phyloP scores from a whole-genome alignment of 2,113 vertebrate genomes.

The Sceloporus tristichus region DNA sequence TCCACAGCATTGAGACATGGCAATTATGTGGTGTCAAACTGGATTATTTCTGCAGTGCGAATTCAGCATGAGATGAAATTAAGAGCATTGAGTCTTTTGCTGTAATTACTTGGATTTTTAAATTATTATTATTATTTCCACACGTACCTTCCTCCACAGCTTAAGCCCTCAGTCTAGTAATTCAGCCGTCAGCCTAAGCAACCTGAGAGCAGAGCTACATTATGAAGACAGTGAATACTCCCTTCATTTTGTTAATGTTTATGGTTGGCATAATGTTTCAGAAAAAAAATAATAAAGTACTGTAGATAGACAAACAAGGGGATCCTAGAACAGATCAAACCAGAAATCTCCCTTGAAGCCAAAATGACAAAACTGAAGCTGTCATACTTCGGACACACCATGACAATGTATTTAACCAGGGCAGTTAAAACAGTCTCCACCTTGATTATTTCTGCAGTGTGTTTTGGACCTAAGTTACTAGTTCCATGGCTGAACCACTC shows the following conservation, averaged over 20 bases:
- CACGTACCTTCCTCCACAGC: constrained; percentile 22
- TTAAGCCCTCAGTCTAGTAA: constrained; percentile 22
- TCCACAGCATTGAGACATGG: too few species aligned
- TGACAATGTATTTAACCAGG: too few species aligned
- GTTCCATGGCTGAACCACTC: too few species aligned
- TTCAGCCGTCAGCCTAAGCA: constrained; percentile 11
- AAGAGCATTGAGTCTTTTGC: constrained; percentile 47
- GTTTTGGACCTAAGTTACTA: too few species aligned
- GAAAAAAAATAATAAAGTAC: not conserved
- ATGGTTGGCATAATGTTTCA: not conserved
- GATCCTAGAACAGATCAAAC: not conserved
- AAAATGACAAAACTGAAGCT: too few species aligned
- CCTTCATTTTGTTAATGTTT: not conserved
- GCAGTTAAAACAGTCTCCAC: too few species aligned
- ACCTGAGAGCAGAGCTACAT: not conserved
- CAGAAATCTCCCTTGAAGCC: too few species aligned
- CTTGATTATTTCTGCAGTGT: too few species aligned
- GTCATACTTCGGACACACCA: too few species aligned
- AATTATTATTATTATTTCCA: constrained; percentile 34
- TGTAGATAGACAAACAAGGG: not conserved
- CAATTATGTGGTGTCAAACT: too few species aligned
- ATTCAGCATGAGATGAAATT: constrained; percentile 26
- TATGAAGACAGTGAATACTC: constrained; percentile 25
- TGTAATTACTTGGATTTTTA: constrained; percentile 27
- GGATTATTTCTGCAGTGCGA: too few species aligned